Base-by-base conservation (phyloP, 2,113 vertebrate species). In the Cromileptes altivelis region DNA sequence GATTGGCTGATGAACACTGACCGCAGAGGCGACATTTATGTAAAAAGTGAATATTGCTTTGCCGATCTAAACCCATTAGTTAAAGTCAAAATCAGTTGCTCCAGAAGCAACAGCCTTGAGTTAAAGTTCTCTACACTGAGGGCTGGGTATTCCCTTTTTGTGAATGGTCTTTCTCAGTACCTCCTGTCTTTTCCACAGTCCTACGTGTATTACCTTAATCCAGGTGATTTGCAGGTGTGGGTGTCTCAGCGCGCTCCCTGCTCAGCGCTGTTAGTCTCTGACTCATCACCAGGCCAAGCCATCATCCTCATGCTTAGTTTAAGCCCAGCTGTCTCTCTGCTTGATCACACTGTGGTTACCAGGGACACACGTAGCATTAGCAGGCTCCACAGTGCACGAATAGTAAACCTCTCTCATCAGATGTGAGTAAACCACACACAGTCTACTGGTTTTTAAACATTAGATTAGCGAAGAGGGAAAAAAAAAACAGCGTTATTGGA, bases 151-250 rank as follows among this genome's bases (percentile, higher is more conserved):
- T 68, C 19, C 25, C 25, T 45, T 25, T 55, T 62, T 73, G 47
- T 76, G 52, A 86, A 78, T 63, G 74, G 21, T 40, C 40, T 55
- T 25, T 70, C 21, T 75, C 55, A 17, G 42, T 49, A 19, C 0
- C 13, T 10, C 19, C 42, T 25, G n/a, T 42, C n/a, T 68, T 69
- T 68, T 50, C 67, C 58, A 27, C 68, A 37, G 45, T 63, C 33
- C 6, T 23, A 3, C 3, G 30, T 2, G 27, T 76, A 37, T 50
- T 82, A 78, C 40, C 25, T 33, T 91, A 90, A 83, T 90, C 88
- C 84, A 89, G 91, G 88, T 94, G 91, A 88, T 88, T 81, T 82
- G 60, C 68, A 87, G 78, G 74, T 90, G 88, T 76, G 82, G 81
- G 88, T 4, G 67, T 82, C 42, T 45, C 55, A n/a, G 74, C 27